Percentiles rank a stretch among this genome's conserved stretches.
Evolutionary conservation across 2,797 vertebrate genomes (phyloP).

Genomic region (Pangasius macronema): DNA sequence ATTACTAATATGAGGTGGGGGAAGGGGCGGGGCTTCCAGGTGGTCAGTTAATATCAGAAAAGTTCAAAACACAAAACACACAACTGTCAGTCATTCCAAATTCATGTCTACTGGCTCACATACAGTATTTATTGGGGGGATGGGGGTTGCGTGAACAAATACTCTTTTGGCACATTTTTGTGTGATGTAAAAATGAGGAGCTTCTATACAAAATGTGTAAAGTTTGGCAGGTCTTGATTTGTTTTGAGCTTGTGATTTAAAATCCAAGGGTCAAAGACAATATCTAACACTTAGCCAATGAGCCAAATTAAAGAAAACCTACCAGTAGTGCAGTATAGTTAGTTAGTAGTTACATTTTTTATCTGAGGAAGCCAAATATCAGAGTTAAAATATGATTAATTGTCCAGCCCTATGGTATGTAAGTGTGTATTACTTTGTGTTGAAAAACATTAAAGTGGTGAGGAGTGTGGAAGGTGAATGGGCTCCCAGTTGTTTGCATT

Average conservation of each 20-base stretch:
- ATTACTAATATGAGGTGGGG: neutral
- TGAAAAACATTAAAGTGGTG: conserved; percentile 97
- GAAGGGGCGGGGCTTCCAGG: neutral
- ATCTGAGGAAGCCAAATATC: neutral
- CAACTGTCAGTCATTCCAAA: neutral
- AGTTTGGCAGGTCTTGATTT: neutral
- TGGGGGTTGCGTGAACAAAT: no score
- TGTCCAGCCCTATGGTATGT: neutral
- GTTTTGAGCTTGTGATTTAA: neutral
- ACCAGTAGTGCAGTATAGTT: neutral
- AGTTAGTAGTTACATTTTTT: neutral
- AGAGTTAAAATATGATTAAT: neutral
- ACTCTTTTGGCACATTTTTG: neutral
- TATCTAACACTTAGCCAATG: neutral
- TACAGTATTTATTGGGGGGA: neutral
- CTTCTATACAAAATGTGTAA: neutral
- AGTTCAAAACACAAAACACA: neutral
- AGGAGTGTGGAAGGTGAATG: conserved; percentile 94
- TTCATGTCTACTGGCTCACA: neutral
- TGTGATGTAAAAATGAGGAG: neutral
- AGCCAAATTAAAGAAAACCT: neutral
- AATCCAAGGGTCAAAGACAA: neutral
- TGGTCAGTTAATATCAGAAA: neutral
- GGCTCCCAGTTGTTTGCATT: conserved; percentile 96
- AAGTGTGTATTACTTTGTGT: conserved; percentile 87